phyloP scores from a whole-genome alignment of 2,113 vertebrate genomes.

The Ptyas mucosa region DNA sequence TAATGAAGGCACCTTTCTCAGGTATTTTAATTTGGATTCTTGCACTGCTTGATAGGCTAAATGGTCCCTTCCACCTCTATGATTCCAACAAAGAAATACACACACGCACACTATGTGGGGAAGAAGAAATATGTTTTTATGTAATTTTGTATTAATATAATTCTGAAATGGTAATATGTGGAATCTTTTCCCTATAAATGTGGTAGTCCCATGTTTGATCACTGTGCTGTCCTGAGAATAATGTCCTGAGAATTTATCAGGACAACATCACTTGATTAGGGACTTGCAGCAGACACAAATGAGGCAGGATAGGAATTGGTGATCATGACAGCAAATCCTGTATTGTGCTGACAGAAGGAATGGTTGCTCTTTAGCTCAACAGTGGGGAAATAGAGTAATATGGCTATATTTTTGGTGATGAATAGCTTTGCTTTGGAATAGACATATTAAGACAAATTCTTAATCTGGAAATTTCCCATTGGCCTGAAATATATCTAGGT shows the following conservation, averaged over 20 bases:
- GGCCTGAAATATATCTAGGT: not conserved
- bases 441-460: not conserved
- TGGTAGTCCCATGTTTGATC: not conserved
- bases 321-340: not conserved
- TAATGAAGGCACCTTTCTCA: not conserved
- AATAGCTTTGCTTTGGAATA: not conserved
- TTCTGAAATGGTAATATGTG: not conserved
- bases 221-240: not conserved
- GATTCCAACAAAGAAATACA: not conserved
- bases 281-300: not conserved
- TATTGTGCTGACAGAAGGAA: not conserved
- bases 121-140: not conserved
- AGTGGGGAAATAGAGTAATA: not conserved
- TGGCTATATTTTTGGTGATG: not conserved
- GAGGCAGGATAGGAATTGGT: not conserved
- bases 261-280: not conserved
- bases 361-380: not conserved
- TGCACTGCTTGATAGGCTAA: not conserved
- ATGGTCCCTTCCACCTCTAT: not conserved
- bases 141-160: not conserved
- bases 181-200: not conserved
- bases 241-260: not conserved
- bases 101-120: not conserved
- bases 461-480: not conserved
- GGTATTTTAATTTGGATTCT: not conserved